Conservation (phyloP, 1,140 invertebrate species). For the Conopomorpha cramerella region DNA sequence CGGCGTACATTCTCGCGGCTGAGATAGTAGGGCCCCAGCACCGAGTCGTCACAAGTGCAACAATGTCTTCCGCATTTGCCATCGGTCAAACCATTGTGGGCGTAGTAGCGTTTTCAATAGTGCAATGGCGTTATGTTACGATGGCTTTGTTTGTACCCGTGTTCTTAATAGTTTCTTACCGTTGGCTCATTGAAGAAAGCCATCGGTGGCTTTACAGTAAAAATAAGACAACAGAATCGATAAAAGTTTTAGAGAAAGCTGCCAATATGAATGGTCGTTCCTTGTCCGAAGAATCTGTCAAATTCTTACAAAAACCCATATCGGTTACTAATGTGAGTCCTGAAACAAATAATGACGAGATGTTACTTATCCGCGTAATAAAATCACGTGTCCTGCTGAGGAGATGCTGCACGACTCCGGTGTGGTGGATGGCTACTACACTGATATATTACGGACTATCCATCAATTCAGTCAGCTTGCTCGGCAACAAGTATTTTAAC, state of each 20-base stretch:
- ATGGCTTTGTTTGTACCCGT: background rate
- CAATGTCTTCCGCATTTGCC: background rate
- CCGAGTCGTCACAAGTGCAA: conserved; percentile 19
- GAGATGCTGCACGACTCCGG: conserved; percentile 69
- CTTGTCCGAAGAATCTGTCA: background rate
- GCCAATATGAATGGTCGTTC: background rate
- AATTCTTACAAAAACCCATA: background rate
- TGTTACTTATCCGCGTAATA: conserved; percentile 54
- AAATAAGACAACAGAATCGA: background rate
- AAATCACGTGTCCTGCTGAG: conserved; percentile 65
- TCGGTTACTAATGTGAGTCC: background rate
- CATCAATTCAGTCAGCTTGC: conserved; percentile 76
- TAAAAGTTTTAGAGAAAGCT: background rate
- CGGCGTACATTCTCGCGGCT: conserved; percentile 41
- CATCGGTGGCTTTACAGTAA: background rate
- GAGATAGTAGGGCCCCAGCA: conserved; percentile 71
- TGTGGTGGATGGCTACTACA: conserved; percentile 74
- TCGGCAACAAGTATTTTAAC: conserved; percentile 71
- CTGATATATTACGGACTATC: conserved; percentile 84
- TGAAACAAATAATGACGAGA: conserved; percentile 5
- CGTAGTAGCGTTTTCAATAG: background rate
- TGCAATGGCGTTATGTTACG: background rate
- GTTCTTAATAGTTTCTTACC: background rate
- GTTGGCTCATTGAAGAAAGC: background rate
- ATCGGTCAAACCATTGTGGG: background rate